Percentiles rank a stretch among this genome's conserved stretches.
phyloP scores from a whole-genome alignment of 2,113 vertebrate species.

The Ondatra zibethicus region DNA sequence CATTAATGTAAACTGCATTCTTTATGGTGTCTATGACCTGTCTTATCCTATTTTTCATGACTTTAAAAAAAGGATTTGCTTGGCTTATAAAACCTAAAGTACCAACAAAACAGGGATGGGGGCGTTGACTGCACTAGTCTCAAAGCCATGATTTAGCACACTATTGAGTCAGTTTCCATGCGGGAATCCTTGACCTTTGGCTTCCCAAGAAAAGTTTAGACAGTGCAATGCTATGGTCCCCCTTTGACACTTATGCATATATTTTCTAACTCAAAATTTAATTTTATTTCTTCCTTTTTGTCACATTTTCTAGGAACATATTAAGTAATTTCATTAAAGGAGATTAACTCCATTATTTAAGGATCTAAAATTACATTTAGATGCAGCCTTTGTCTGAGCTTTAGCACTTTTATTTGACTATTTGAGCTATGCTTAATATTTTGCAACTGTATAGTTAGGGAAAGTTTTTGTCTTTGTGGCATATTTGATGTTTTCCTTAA shows the following conservation, averaged over 20 bases:
- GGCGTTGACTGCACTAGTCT: neutral
- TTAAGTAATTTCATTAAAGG: constrained; percentile 22
- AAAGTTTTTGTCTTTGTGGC: neutral
- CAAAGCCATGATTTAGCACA: neutral
- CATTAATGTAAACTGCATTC: neutral
- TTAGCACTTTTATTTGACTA: constrained; percentile 3
- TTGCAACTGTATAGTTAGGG: neutral
- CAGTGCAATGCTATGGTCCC: neutral
- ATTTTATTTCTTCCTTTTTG: neutral
- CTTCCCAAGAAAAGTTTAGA: constrained; percentile 26
- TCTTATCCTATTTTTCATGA: constrained; percentile 1
- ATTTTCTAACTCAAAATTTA: constrained; percentile 14
- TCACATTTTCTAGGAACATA: constrained; percentile 33
- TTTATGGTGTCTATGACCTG: neutral
- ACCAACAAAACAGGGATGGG: neutral
- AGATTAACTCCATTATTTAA: neutral
- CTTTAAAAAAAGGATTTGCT: neutral
- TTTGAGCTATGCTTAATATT: constrained; percentile 15
- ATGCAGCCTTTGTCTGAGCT: constrained; percentile 15
- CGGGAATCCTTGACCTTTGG: constrained; percentile 13
- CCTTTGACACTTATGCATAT: neutral
- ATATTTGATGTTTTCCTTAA: constrained; percentile 15
- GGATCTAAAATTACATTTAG: constrained; percentile 34
- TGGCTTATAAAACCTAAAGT: neutral
- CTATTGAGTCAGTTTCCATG: neutral